Base-by-base conservation (phyloP, 2,888 invertebrate species). In the Rapana venosa region DNA sequence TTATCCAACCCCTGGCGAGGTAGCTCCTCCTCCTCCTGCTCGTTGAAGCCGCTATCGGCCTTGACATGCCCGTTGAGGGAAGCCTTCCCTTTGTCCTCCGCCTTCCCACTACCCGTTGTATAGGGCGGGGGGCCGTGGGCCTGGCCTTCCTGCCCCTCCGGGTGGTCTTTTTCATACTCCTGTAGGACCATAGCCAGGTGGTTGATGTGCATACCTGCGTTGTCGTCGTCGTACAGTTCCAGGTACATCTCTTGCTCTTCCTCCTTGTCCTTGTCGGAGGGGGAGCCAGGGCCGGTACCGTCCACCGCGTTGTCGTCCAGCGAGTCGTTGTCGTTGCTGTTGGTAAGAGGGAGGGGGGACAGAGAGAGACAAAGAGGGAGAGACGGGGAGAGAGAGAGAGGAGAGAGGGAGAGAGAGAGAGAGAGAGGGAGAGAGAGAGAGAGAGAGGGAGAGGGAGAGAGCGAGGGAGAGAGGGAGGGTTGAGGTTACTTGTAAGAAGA, bases 181-280 rank as follows among this genome's bases (percentile, higher is more conserved):
- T 89, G 36, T 30, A 89, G 83, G 13, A 85, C 89, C 89, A 89
- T 84, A 20, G 70, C 85, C 74, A 89, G 85, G 74, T 89, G 66
- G 89, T 77, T 89, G 83, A 88, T 36, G 88, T 88, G 85, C 66
- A 26, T 47, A 47, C 84, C 88, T 32, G 79, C 32, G 35, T 26
- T 30, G 20, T 56, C 61, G 32, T 61, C 61, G 26, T 84, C 36
- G 36, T 58, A 26, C 58, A 30, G 56, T 4, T 89, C 89, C 56
- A 85, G 85, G 66, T 74, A 84, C 85, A 89, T 89, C 66, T 89
- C 89, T n/a, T 89, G 89, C 56, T 89, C 89, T 32, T 89, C 89
- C 26, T 88, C 88, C 66, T 81, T 66, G 22, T 79, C 61, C 61
- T 88, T 83, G 30, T 56, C 79, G 30, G 20, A 13, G n/a, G 20